Evolutionary conservation across 2,888 invertebrate species (phyloP), one percentile per base, ranked within the genome.

Genomic region (Seira ritae): DNA sequence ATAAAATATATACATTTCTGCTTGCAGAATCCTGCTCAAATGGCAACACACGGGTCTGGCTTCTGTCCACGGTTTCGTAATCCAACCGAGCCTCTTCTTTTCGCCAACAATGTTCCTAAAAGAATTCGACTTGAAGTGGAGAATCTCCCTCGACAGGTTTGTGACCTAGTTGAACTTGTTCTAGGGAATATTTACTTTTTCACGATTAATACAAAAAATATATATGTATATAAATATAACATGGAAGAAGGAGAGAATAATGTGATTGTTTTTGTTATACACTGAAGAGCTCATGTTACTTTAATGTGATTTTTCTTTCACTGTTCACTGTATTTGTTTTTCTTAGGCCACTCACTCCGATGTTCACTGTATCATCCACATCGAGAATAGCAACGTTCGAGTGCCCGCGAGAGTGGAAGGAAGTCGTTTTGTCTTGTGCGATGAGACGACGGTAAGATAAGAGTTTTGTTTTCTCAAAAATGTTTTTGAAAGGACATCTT

Each of bases 101-200:
- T 97, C 82, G 97, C 97, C 1, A 96, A 97, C 89, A 96, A 96
- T 90, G 96, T 97, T 60, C 95, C 95, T 15, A 96, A 96, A 90
- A 96, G 97, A 91, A 94, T 98, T 86, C 94, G 95, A 79, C 93
- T 98, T 84, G 96, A 97, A 91, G 97, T 97, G 72, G 96, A 96
- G 90, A 97, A 98, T 91, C 92, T 98, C 87, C 97, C 97, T 22
- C 95, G 96, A 91, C 95, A 88, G 86, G 89, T 89, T 65, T 80
- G 87, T 69, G 97, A 50, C 50, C 50, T 50, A 50, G 6, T 50
- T 50, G 12, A 96, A 91, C 12, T 50, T 50, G 12, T 50, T 50
- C 3, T 50, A 50, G 50, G 12, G 15, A n/a, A 50, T 50, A 31
- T 31, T 31, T n/a, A 50, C 50, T 15, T 50, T 50, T 50, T 50